These are phyloP conservation scores for Drosophila sordidapex DNA, from an alignment of 2,888 invertebrate species.

Conservation along the genomic window DNA sequence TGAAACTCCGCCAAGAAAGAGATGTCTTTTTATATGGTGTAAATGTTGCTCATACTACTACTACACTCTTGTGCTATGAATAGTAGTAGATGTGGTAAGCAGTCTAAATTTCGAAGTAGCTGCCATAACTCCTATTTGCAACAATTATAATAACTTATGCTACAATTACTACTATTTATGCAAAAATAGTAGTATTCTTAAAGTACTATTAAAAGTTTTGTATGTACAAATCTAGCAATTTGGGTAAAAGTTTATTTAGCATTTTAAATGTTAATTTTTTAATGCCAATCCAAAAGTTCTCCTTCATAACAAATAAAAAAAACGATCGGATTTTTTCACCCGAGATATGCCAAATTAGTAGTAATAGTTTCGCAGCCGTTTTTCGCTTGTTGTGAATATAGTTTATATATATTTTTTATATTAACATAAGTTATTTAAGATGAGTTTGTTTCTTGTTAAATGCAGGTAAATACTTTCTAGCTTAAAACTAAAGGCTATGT, in stretches of 20 bases:
- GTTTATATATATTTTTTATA: not conserved
- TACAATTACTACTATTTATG: too few species aligned
- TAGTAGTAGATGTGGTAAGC: not conserved
- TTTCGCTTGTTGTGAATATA: not conserved
- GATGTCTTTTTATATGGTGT: not conserved
- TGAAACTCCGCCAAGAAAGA: not conserved
- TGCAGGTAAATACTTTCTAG: constrained; percentile 7
- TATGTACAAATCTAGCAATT: too few species aligned
- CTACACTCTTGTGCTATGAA: not conserved
- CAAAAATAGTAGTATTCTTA: too few species aligned
- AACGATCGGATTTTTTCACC: not conserved
- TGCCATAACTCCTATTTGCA: too few species aligned
- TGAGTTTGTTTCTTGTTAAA: not conserved
- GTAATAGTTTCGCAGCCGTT: not conserved
- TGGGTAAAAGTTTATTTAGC: too few species aligned
- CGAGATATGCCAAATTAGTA: not conserved
- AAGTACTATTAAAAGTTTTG: too few species aligned
- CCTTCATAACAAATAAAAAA: not conserved
- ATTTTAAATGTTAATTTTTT: not conserved
- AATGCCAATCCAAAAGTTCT: not conserved
- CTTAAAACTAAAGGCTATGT: not conserved
- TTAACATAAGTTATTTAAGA: not conserved
- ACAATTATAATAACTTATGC: too few species aligned
- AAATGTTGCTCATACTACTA: not conserved
- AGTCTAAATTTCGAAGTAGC: too few species aligned